Base-by-base conservation (phyloP, 2,797 vertebrate species). In the Anableps anableps region DNA sequence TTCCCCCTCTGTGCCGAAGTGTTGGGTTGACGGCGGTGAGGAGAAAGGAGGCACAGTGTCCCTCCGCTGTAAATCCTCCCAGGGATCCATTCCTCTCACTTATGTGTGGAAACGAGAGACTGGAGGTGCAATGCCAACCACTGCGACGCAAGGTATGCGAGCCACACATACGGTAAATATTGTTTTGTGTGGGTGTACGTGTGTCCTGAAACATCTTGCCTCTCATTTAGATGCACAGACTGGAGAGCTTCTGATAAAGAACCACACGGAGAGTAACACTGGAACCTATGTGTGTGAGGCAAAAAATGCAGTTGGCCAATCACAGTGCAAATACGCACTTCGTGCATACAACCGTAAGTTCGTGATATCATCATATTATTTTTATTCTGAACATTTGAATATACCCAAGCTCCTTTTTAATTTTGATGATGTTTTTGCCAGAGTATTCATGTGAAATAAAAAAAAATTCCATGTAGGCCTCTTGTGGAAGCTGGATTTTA, bases 231-330 rank as follows among this genome's bases (percentile, higher is more conserved):
- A 95, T 75, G 5, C 89, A 0, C 85, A 88, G 78, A 96, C 90
- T 0, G 97, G 97, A 1, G 96, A 96, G 82, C 94, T 98, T 73
- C 26, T 97, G 72, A 96, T 99, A 88, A 94, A 66, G 11, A 96
- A 97, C 84, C 90, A 98, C 72, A 93, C 97, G 0, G 87, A 89
- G 3, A 93, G 92, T 21, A 95, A 96, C 13, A 11, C 84, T 0
- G 98, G 98, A 5, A 88, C 80, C 43, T 99, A 99, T 78, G 72
- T 93, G 77, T 99, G 98, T 85, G 92, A 93, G 0, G 97, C 92
- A 45, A 93, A 88, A 85, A 99, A 99, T 85, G 83, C 94, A 0
- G 97, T 98, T 0, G 97, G 97, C 50, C 90, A 87, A 58, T 91
- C 88, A 0, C 89, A 95, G 71, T 99, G 98, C 74, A 94, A 91